Percentiles rank a stretch among this genome's conserved stretches.
These are phyloP conservation scores for Macaca nemestrina DNA, from an alignment of 2,113 vertebrate species.

Conservation along the genomic window DNA sequence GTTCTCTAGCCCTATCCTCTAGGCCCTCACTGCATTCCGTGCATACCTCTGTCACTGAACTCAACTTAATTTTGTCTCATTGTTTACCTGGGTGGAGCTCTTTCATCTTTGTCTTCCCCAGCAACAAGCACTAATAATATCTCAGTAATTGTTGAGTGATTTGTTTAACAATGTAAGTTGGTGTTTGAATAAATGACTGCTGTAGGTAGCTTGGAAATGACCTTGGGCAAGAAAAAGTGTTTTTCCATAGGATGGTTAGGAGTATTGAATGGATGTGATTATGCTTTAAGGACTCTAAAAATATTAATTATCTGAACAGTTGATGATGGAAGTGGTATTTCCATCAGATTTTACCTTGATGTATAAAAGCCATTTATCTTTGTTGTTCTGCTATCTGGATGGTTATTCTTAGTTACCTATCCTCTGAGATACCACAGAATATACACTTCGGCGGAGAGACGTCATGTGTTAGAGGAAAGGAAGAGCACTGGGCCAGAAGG, in stretches of 20 bases:
- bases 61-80: neutral
- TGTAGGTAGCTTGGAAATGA: constrained; percentile 17
- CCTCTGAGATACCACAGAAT: neutral
- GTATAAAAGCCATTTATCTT: constrained; percentile 42
- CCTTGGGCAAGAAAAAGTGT: constrained; percentile 32
- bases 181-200: constrained; percentile 41
- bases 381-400: neutral
- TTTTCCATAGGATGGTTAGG: constrained; percentile 44
- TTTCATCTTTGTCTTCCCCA: neutral
- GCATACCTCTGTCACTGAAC: neutral
- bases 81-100: neutral
- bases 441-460: neutral
- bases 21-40: neutral
- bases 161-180: constrained; percentile 39
- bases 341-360: neutral
- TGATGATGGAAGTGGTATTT: constrained; percentile 35
- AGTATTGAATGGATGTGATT: constrained; percentile 50
- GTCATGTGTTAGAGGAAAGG: neutral
- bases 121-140: neutral
- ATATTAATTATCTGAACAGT: constrained; percentile 53
- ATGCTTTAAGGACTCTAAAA: constrained; percentile 40
- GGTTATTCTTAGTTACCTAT: constrained; percentile 12
- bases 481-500: neutral
- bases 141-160: constrained; percentile 4
- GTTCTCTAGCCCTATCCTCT: neutral